phyloP scores from a whole-genome alignment of 2,888 invertebrate genomes.

The Bombyx huttoni region DNA sequence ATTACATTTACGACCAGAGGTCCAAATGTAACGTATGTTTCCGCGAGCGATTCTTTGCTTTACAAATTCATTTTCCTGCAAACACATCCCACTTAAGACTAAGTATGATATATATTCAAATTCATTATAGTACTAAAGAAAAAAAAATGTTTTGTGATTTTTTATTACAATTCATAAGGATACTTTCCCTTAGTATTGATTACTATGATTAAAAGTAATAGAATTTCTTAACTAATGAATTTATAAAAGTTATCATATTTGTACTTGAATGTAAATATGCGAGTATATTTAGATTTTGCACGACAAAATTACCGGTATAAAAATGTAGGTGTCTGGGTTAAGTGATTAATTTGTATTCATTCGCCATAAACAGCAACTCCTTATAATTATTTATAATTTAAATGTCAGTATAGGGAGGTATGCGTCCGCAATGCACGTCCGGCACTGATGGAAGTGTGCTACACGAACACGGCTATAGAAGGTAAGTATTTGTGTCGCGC shows the following conservation, averaged over 20 bases:
- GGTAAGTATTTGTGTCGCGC: conserved; percentile 61
- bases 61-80: conserved; percentile 86
- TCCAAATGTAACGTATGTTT: conserved; percentile 88
- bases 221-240: too few relatives aligned
- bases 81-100: conserved; percentile 3
- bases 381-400: conserved; percentile 10
- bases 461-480: conserved; percentile 33
- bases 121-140: too few relatives aligned
- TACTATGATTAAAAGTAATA: too few relatives aligned
- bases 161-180: too few relatives aligned
- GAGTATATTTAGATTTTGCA: too few relatives aligned
- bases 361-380: conserved; percentile 11
- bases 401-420: conserved; percentile 37
- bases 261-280: too few relatives aligned
- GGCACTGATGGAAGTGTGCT: conserved; percentile 42
- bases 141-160: too few relatives aligned
- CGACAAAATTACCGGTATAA: background rate
- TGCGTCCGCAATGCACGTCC: conserved; percentile 39
- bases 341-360: conserved; percentile 5
- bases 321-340: conserved; percentile 5
- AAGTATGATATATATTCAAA: too few relatives aligned
- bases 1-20: conserved; percentile 92
- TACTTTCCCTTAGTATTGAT: too few relatives aligned
- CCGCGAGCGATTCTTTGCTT: conserved; percentile 89
- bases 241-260: too few relatives aligned